A percentile compares a stretch with the other conserved stretches of the same genome.
Conservation (phyloP, 2,888 invertebrate species). For the Callyntrura sp. region DNA sequence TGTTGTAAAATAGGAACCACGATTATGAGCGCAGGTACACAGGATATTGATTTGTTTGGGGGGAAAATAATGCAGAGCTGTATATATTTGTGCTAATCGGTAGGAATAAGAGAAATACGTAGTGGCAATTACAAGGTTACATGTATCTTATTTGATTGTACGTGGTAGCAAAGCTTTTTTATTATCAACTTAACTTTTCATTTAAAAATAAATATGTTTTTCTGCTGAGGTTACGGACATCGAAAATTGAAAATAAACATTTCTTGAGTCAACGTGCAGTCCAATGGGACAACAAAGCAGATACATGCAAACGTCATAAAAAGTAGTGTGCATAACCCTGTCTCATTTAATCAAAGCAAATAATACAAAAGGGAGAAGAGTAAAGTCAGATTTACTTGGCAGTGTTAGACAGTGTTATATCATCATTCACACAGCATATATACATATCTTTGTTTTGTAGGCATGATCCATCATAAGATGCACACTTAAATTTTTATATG, state of each 20-base stretch:
- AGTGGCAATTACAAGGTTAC: neutral
- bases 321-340: neutral
- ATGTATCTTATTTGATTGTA: neutral
- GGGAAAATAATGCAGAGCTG: no score
- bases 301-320: neutral
- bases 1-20: no score
- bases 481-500: no score
- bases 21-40: no score
- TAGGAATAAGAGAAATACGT: no score
- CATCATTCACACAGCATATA: neutral
- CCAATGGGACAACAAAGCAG: neutral
- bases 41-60: no score
- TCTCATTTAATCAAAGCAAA: neutral
- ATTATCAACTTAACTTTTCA: neutral
- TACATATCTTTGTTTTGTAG: no score
- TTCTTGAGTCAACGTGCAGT: neutral
- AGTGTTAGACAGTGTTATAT: conserved; percentile 21
- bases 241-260: neutral
- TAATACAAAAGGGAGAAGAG: neutral
- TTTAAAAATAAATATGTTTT: neutral
- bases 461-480: no score
- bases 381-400: conserved; percentile 51
- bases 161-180: neutral
- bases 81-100: no score
- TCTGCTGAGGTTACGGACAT: neutral